Base-by-base conservation (phyloP, 2,113 vertebrate genomes). In the Naja naja region DNA sequence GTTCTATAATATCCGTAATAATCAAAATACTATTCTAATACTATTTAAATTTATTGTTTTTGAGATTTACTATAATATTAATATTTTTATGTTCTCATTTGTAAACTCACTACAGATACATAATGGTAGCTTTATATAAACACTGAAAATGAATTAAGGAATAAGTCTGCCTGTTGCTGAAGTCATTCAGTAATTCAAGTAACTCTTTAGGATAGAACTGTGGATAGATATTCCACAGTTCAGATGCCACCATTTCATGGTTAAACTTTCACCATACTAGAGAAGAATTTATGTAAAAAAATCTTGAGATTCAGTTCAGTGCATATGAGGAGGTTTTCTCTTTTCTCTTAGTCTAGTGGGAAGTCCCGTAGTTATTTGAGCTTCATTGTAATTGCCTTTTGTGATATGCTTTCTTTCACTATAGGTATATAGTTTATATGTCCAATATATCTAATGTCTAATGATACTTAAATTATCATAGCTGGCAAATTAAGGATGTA, bases 361-460 rank as follows among this genome's bases (percentile, higher is more conserved):
- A 69, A 16, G 39, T 91, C 18, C 52, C 12, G 9, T 91, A 39
- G 22, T 89, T 89, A 55, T 22, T n/a, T 54, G 22, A 85, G 23
- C 12, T 85, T 89, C 58, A 94, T 30, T 94, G 64, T 93, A 91
- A 91, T 93, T 87, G 56, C 94, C 94, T 74, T 90, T 53, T 0
- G 89, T 90, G 20, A 89, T 53, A 60, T 60, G 56, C 56, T 92
- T 56, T 27, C 85, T 87, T 87, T 49, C 22, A 47, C 27, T 53
- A 49, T 53, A 87, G 4, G 30, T n/a, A n/a, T 69, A 69, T n/a
- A 69, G 60, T 30, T 69, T 27, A 69, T 69, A 69, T n/a, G 64
- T n/a, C 30, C 64, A n/a, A 69, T 69, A n/a, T 69, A n/a, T n/a
- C 30, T 69, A 69, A 16, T 16, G 30, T 34, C 64, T 12, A 16